Conservation (phyloP, 2,797 vertebrate genomes). For the Pantherophis vulpinus region DNA sequence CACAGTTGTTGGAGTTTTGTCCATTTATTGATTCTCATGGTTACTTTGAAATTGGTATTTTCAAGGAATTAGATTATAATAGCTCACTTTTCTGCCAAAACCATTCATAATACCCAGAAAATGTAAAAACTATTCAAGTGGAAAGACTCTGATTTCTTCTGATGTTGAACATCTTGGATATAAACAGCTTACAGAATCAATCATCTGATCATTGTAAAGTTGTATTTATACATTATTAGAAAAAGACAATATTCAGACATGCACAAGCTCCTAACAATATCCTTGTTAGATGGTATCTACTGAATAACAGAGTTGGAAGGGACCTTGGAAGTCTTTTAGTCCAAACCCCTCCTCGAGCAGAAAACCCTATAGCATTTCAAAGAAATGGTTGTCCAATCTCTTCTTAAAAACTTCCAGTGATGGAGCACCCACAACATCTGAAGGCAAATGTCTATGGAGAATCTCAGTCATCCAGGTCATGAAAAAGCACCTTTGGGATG, state of each 20-base stretch:
- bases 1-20: neutral
- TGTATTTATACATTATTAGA: conserved; percentile 6
- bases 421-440: neutral
- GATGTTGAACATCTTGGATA: neutral
- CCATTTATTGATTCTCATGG: neutral
- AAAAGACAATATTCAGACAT: neutral
- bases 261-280: neutral
- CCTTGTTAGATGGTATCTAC: neutral
- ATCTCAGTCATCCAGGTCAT: neutral
- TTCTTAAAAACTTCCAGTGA: neutral
- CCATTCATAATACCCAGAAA: neutral
- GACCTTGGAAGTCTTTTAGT: neutral
- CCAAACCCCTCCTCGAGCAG: neutral
- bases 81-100: neutral
- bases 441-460: neutral
- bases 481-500: too few species aligned
- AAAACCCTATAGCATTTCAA: neutral
- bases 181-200: neutral
- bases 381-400: neutral
- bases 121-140: neutral
- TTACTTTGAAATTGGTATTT: neutral
- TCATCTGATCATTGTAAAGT: neutral
- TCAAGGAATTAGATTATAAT: conserved; percentile 2
- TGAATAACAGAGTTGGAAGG: neutral
- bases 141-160: neutral